Conservation (phyloP, 2,888 invertebrate genomes). For the Rhamnusium bicolor region DNA sequence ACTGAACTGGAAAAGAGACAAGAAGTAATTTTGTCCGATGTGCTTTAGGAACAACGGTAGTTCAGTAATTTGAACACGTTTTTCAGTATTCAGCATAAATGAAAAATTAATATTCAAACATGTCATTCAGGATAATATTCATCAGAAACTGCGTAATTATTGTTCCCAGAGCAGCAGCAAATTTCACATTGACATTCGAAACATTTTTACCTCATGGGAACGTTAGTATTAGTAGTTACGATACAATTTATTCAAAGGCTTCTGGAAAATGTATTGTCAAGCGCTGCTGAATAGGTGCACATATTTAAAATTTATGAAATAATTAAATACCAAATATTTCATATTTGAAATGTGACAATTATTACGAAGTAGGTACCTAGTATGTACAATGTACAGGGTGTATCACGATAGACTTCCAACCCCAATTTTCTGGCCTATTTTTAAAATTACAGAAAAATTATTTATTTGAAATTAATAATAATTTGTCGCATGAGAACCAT, state of each 20-base stretch:
- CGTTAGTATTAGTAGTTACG: slow-evolving; percentile 3
- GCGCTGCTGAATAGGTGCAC: too few species aligned
- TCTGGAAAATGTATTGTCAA: not conserved
- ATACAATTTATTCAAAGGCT: slow-evolving; percentile 1
- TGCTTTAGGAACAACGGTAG: not conserved
- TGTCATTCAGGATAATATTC: slow-evolving; percentile 25
- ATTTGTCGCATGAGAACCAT: too few species aligned
- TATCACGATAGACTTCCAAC: too few species aligned
- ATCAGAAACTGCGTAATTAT: slow-evolving; percentile 21
- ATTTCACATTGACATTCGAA: slow-evolving; percentile 8
- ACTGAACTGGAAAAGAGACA: not conserved
- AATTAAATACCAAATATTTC: too few species aligned
- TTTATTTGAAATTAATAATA: too few species aligned
- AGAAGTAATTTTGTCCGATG: not conserved
- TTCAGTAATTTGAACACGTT: slow-evolving; percentile 1
- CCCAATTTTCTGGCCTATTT: too few species aligned
- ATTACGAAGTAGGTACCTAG: too few species aligned
- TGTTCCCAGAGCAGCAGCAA: not conserved
- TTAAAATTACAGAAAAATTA: too few species aligned
- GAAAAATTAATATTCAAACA: slow-evolving; percentile 23
- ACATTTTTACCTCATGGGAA: slow-evolving; percentile 35
- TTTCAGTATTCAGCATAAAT: not conserved
- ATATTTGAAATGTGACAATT: too few species aligned
- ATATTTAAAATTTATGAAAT: too few species aligned
- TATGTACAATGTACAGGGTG: too few species aligned